Evolutionary conservation across 2,888 invertebrate species (phyloP), one percentile per base, ranked within the genome.

Genomic region (Sarcophaga carnaria): DNA sequence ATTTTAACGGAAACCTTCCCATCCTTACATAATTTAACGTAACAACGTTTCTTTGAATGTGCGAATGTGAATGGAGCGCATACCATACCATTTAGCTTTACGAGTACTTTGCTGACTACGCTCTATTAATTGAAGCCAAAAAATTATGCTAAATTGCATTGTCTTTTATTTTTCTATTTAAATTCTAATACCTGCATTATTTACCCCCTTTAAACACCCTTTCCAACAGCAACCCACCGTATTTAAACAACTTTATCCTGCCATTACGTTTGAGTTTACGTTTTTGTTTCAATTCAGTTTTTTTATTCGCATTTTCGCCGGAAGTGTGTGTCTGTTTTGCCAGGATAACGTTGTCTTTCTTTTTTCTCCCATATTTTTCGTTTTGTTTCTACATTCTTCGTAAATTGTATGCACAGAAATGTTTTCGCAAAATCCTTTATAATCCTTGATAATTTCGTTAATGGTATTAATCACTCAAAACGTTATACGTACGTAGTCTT

Each of bases 371-470:
- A 47, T 54, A 54, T 5, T 54, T 54, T 54, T 70, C n/a, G 74
- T 75, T 75, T 22, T 76, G 45, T 25, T 49, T 72, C 45, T 22
- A 66, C 49, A 10, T 60, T 74, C 49, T 49, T 88, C 88, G 87
- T 84, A 74, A 76, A 76, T 63, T 83, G 82, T 83, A 81, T 77
- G 91, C 89, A 90, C 89, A 88, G 89, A 90, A 90, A 91, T 89
- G 89, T 87, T 81, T 78, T 77, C 88, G 88, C 90, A 89, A 92
- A 92, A 92, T 92, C 92, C 90, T 90, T 83, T 90, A 90, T 92
- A 92, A 92, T 93, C 92, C 91, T 84, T 90, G 91, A 92, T 92
- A 92, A 92, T 92, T 92, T 92, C 90, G 91, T 93, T 93, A 92
- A 92, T 92, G 92, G 92, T 89, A 92, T 92, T 92, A 92, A 92